phyloP scores from a whole-genome alignment of 2,113 vertebrate genomes.

The Cyphomyrus plagiostoma region DNA sequence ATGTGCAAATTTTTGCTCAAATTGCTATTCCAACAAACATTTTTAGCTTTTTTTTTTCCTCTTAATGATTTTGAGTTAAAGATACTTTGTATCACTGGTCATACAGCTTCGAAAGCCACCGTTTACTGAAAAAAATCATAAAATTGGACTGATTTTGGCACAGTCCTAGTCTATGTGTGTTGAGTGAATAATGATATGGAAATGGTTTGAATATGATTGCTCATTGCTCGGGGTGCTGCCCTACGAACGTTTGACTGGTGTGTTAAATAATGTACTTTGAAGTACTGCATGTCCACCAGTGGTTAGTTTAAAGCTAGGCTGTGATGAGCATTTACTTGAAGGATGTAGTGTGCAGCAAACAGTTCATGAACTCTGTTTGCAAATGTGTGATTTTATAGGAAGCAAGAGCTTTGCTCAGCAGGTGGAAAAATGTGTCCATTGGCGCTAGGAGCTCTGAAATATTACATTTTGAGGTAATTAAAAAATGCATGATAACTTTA shows the following conservation, averaged over 20 bases:
- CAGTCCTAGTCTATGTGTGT: not conserved
- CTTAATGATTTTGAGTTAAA: not conserved
- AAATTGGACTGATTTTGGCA: not conserved
- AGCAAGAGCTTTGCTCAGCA: not conserved
- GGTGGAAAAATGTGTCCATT: conserved; percentile 2
- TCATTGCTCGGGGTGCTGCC: not conserved
- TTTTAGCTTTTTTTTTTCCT: not conserved
- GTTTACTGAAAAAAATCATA: not conserved
- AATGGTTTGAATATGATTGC: not conserved
- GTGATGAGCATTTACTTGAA: not conserved
- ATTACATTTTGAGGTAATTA: not conserved
- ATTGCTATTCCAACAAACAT: not conserved
- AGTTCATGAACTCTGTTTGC: not conserved
- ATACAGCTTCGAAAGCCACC: not conserved
- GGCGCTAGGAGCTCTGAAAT: not conserved
- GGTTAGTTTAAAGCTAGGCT: not conserved
- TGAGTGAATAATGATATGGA: not conserved
- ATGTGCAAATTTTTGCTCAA: not conserved
- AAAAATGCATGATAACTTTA: not conserved
- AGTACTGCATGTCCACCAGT: not conserved
- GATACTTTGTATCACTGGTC: not conserved
- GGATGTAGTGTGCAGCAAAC: not conserved
- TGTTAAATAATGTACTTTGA: not conserved
- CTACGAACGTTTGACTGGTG: not conserved
- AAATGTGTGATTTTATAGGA: conserved; percentile 1